A percentile compares a stretch with the other conserved stretches of the same genome.
Evolutionary conservation across 2,113 vertebrate genomes (phyloP).

Genomic region (Suricata suricatta): DNA sequence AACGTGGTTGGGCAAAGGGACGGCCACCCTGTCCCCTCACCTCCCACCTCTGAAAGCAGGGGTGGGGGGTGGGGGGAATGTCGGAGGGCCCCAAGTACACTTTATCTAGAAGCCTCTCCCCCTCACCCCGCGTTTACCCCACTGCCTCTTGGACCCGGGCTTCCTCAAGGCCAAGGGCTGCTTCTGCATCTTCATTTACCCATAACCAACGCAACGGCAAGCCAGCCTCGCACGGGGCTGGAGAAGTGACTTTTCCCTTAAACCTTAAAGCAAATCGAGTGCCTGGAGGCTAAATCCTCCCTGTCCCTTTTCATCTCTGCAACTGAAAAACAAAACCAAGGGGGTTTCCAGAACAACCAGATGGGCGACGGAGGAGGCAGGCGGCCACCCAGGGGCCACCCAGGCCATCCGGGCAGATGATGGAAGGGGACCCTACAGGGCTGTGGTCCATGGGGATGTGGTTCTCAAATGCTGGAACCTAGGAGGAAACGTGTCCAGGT

Average conservation of each 20-base stretch:
- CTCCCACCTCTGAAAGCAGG: neutral
- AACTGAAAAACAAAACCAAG: neutral
- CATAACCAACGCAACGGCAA: neutral
- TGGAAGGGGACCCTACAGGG: neutral
- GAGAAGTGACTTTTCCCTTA: neutral
- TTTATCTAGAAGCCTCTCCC: too few species aligned
- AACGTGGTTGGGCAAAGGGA: neutral
- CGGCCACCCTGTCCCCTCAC: neutral
- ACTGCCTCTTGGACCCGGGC: neutral
- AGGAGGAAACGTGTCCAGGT: accelerated
- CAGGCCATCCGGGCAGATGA: neutral
- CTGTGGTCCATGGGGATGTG: accelerated
- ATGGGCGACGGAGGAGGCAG: accelerated
- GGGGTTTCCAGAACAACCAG: neutral
- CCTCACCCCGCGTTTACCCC: accelerated
- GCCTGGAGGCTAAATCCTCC: neutral
- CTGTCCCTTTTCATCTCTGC: neutral
- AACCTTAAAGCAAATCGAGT: neutral
- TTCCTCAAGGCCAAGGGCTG: slow-evolving; percentile 34
- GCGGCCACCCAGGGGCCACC: neutral
- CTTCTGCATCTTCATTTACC: slow-evolving; percentile 46
- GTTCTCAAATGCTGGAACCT: neutral
- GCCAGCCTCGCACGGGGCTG: slow-evolving; percentile 23
- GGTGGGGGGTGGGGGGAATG: neutral
- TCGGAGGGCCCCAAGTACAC: too few species aligned